Percentiles rank a stretch among this genome's conserved stretches.
Evolutionary conservation across 2,888 invertebrate species (phyloP).

Genomic region (Mimas tiliae): DNA sequence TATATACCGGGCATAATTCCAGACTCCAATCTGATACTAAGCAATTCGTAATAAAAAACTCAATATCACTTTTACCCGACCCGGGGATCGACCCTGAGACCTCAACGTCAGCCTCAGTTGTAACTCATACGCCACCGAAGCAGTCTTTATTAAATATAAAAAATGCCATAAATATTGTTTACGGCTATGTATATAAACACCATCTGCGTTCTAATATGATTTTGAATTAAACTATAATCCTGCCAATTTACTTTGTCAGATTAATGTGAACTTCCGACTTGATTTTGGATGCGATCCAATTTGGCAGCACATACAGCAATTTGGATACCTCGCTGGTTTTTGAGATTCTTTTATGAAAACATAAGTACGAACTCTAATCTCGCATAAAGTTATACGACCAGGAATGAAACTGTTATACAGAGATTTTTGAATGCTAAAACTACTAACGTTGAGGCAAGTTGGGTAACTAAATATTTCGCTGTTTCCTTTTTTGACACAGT

Average conservation of each 20-base stretch:
- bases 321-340: constrained; percentile 53
- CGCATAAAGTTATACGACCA: constrained; percentile 31
- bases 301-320: constrained; percentile 65
- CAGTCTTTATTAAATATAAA: too few species aligned
- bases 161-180: too few species aligned
- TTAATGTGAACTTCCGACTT: constrained; percentile 55
- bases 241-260: constrained; percentile 59
- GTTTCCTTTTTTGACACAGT: constrained; percentile 1
- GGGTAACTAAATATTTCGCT: constrained; percentile 7
- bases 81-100: too few species aligned
- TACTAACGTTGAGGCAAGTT: constrained; percentile 6
- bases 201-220: constrained; percentile 39
- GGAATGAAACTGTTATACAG: constrained; percentile 1
- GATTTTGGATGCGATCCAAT: constrained; percentile 63
- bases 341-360: constrained; percentile 56
- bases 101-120: too few species aligned
- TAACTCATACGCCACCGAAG: too few species aligned
- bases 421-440: constrained; percentile 15
- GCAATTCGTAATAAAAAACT: too few species aligned
- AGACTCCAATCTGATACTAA: too few species aligned
- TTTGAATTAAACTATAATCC: constrained; percentile 60
- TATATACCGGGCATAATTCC: too few species aligned
- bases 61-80: too few species aligned
- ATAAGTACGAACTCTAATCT: constrained; percentile 49
- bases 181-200: too few species aligned